phyloP scores from a whole-genome alignment of 2,797 vertebrate species.

The Thaleichthys pacificus region DNA sequence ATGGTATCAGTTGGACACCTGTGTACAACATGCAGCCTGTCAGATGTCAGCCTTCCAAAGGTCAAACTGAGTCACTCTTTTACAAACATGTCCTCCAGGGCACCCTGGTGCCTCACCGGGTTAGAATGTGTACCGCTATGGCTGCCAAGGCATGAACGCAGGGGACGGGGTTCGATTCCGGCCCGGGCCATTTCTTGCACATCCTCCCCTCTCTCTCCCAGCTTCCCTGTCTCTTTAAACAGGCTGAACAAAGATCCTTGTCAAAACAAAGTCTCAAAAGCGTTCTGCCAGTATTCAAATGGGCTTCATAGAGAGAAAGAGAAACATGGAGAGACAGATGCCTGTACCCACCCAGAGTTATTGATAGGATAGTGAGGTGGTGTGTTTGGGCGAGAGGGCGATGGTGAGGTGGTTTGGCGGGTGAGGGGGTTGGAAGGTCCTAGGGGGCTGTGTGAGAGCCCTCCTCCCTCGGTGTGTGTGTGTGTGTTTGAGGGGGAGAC shows the following conservation, averaged over 20 bases:
- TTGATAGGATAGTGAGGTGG: background rate
- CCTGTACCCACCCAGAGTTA: background rate
- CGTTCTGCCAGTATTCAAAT: too few species aligned
- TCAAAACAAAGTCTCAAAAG: too few species aligned
- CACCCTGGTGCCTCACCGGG: background rate
- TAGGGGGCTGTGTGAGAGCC: conserved; percentile 35
- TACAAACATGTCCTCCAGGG: background rate
- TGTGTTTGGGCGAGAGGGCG: conserved; percentile 6
- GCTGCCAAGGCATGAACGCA: too few species aligned
- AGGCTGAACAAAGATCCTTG: too few species aligned
- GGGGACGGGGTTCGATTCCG: too few species aligned
- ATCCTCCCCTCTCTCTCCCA: too few species aligned
- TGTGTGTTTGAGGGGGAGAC: background rate
- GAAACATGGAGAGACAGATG: background rate
- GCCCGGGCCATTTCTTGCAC: too few species aligned
- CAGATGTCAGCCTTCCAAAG: background rate
- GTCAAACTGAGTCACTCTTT: conserved; percentile 3
- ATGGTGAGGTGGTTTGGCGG: background rate
- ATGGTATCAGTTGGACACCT: background rate
- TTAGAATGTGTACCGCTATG: background rate
- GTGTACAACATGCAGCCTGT: background rate
- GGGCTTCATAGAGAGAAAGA: too few species aligned
- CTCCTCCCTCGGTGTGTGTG: conserved; percentile 50
- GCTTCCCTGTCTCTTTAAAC: too few species aligned
- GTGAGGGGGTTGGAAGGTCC: background rate